A percentile compares a stretch with the other conserved stretches of the same genome.
phyloP scores from a whole-genome alignment of 2,113 vertebrate genomes.

The Egretta garzetta region DNA sequence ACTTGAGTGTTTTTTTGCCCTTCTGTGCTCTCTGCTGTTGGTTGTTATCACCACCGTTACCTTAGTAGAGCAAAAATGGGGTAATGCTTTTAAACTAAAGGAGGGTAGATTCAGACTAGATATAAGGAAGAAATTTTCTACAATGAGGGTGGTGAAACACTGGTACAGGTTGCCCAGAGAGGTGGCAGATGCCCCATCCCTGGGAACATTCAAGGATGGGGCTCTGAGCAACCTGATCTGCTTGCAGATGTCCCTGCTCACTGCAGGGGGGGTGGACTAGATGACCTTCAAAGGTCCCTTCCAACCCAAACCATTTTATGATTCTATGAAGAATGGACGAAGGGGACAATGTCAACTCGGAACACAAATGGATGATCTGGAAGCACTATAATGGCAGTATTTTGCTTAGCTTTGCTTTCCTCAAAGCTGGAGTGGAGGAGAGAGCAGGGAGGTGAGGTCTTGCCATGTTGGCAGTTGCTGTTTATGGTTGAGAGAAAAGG shows the following conservation, averaged over 20 bases:
- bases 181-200: background rate
- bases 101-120: background rate
- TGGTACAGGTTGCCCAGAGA: background rate
- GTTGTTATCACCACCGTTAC: background rate
- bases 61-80: background rate
- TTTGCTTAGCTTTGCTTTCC: background rate
- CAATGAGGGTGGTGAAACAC: background rate
- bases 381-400: background rate
- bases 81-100: background rate
- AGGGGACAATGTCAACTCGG: background rate
- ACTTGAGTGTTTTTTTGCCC: background rate
- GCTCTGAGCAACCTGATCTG: background rate
- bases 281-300: background rate
- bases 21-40: background rate
- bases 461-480: background rate
- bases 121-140: background rate
- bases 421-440: background rate
- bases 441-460: background rate
- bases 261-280: background rate
- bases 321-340: background rate
- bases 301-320: background rate
- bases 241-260: background rate
- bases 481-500: background rate
- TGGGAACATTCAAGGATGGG: background rate
- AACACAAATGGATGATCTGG: background rate